These are phyloP conservation scores for Ericerus pela DNA, from an alignment of 1,140 invertebrate species.

Conservation along the genomic window DNA sequence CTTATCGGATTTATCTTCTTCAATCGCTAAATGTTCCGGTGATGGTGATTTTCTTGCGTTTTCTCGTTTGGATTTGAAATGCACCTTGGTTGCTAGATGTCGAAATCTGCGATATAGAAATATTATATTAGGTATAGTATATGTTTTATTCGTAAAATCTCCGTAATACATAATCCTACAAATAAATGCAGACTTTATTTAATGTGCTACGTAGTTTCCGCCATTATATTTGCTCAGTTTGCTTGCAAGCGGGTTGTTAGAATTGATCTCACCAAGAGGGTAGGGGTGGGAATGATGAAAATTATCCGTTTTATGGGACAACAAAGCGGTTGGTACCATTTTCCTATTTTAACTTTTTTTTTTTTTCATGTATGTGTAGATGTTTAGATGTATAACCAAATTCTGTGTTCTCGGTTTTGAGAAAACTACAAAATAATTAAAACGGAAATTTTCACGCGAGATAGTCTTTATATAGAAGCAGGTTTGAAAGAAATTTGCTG, in stretches of 20 bases:
- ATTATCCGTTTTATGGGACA: too few relatives aligned
- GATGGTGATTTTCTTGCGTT: constrained; percentile 14
- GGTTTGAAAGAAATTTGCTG: too few relatives aligned
- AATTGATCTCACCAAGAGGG: too few relatives aligned
- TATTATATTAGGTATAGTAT: background rate
- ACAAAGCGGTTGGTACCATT: too few relatives aligned
- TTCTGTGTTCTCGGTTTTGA: too few relatives aligned
- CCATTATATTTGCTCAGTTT: background rate
- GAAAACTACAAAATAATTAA: too few relatives aligned
- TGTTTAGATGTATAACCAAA: background rate
- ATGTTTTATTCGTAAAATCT: background rate
- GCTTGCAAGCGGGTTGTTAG: too few relatives aligned
- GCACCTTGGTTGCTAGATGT: constrained; percentile 61
- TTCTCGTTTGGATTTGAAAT: constrained; percentile 34
- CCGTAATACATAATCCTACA: constrained; percentile 7
- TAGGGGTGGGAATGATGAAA: too few relatives aligned
- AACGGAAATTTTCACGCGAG: too few relatives aligned
- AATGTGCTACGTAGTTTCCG: background rate
- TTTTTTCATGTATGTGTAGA: background rate
- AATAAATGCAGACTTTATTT: constrained; percentile 5
- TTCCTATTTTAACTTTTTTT: too few relatives aligned
- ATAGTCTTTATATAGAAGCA: too few relatives aligned
- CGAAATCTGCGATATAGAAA: constrained; percentile 43
- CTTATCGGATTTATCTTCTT: constrained; percentile 13
- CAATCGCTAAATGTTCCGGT: constrained; percentile 10